A percentile compares a stretch with the other conserved stretches of the same genome.
These are phyloP conservation scores for Miniopterus natalensis DNA, from an alignment of 2,113 vertebrate genomes.

Conservation along the genomic window DNA sequence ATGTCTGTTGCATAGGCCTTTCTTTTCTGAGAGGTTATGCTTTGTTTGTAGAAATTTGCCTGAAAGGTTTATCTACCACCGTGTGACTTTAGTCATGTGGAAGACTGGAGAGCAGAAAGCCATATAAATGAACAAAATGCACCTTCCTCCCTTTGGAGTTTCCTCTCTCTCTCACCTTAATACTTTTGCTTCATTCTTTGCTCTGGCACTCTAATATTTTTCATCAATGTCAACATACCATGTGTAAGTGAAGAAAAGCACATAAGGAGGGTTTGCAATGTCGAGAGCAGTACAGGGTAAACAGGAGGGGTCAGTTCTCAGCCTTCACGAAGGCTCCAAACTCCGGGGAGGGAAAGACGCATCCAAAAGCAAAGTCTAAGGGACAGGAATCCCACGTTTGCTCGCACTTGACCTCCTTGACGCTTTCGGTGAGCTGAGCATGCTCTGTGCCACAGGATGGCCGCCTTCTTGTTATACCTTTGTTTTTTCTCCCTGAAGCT, in stretches of 20 bases:
- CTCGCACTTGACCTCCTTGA: accelerated
- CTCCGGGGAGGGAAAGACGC: neutral
- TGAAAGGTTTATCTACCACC: slow-evolving; percentile 81
- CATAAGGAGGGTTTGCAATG: neutral
- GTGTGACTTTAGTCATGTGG: slow-evolving; percentile 81
- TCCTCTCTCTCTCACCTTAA: slow-evolving; percentile 73
- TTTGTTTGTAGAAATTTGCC: slow-evolving; percentile 86
- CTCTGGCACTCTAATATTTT: slow-evolving; percentile 40
- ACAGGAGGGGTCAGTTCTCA: slow-evolving; percentile 18
- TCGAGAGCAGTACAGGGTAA: neutral
- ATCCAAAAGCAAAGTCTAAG: neutral
- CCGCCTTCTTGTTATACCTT: accelerated
- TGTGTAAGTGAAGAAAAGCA: slow-evolving; percentile 48
- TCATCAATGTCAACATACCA: neutral
- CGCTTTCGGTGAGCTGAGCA: accelerated
- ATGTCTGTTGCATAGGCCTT: slow-evolving; percentile 83
- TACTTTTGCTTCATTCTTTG: neutral
- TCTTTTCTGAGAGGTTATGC: slow-evolving; percentile 85
- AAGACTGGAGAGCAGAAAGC: slow-evolving; percentile 79
- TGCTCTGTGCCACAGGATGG: accelerated
- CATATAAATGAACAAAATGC: slow-evolving; percentile 78
- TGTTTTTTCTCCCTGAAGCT: neutral
- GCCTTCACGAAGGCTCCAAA: neutral
- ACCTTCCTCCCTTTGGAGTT: slow-evolving; percentile 73
- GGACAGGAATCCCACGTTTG: accelerated